Percentiles rank a stretch among this genome's conserved stretches.
These are phyloP conservation scores for Orchesellides sinensis DNA, from an alignment of 2,888 invertebrate genomes.

Conservation along the genomic window DNA sequence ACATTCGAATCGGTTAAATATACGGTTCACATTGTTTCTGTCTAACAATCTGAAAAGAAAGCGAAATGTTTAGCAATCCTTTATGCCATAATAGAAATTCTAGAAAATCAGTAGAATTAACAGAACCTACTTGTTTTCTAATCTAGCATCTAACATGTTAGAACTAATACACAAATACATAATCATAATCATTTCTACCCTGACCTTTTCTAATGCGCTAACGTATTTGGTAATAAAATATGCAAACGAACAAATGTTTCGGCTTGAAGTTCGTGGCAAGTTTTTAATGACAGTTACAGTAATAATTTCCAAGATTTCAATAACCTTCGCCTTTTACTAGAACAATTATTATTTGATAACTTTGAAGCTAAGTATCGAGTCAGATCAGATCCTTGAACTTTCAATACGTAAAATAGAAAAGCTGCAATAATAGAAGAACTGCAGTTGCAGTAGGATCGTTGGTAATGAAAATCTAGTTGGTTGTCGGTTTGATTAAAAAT, in stretches of 20 bases:
- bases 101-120: background rate
- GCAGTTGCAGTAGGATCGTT: too few species aligned
- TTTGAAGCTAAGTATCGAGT: constrained; percentile 29
- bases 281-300: background rate
- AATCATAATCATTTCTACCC: too few species aligned
- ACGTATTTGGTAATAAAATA: background rate
- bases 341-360: background rate
- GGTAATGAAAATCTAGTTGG: too few species aligned
- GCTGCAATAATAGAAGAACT: too few species aligned
- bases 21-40: too few species aligned
- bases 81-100: background rate
- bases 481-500: too few species aligned
- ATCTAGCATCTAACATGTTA: constrained; percentile 1
- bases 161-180: too few species aligned
- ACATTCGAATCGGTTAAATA: background rate
- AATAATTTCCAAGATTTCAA: constrained; percentile 12
- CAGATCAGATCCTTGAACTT: constrained; percentile 42
- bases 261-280: background rate
- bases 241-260: background rate
- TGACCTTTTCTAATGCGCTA: too few species aligned
- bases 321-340: background rate
- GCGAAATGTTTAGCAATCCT: background rate
- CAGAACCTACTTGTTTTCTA: background rate
- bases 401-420: too few species aligned
- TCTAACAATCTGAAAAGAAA: constrained; percentile 8